Evolutionary conservation across 2,113 vertebrate genomes (phyloP), one percentile per base, ranked within the genome.

Genomic region (Menidia beryllina): DNA sequence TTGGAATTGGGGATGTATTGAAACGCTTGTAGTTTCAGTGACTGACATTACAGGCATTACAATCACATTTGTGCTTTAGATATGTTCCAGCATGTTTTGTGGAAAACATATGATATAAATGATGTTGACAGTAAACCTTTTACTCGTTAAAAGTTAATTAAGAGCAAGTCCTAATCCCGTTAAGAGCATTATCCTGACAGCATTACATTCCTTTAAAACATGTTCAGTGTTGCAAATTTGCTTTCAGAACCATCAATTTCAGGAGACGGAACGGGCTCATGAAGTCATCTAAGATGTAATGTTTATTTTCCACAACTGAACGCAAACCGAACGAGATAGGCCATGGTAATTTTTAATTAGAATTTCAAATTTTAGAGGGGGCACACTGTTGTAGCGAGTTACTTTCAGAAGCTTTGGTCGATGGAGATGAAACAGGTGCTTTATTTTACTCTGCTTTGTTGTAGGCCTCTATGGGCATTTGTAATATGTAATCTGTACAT

Each of bases 161-260:
- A 60, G 15, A 58, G 30, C 36, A 60, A 43, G 59, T 51, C 47
- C 20, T 60, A 11, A 30, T 43, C 15, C 19, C 43, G 20, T 63
- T 17, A 30, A 63, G 48, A 63, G 49, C 27, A 38, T 49, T 25
- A 54, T 50, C 19, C 43, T 55, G 34, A 51, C 12, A 24, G 21
- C 43, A 38, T 57, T 41, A 19, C 34, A 47, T 62, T 62, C 36
- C 23, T 23, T 55, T 2, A 10, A n/a, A 38, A 47, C 8, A 9
- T 63, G 19, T 55, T 72, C 45, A 13, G 12, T 5, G 24, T 43
- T 48, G 25, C 41, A 50, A 19, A 64, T 45, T 51, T 21, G 38
- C 7, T 50, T 21, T 49, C 7, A 57, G 25, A 50, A 43, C 24
- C 60, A 50, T 39, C 24, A 24, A 50, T 58, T 58, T 7, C 13